A percentile compares a stretch with the other conserved stretches of the same genome.
phyloP scores from a whole-genome alignment of 2,888 invertebrate genomes.

The Willowsia nigromaculata region DNA sequence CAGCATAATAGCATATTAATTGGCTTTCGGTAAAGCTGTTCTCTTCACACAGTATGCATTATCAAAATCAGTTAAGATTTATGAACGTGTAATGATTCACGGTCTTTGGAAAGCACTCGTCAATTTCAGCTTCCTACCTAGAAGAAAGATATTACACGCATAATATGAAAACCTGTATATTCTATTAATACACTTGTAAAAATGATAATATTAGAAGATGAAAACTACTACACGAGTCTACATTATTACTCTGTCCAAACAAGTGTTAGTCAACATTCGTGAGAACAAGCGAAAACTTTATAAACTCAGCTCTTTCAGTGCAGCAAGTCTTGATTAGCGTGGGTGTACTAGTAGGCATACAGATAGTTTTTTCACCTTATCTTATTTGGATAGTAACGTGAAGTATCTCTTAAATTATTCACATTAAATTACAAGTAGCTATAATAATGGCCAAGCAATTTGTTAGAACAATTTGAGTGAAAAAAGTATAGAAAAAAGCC shows the following conservation, averaged over 20 bases:
- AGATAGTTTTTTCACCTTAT: neutral
- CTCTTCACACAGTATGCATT: neutral
- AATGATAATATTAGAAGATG: conserved; percentile 28
- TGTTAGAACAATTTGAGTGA: conserved; percentile 46
- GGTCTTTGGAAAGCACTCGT: conserved; percentile 56
- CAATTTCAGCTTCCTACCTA: conserved; percentile 53
- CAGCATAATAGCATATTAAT: conserved; percentile 53
- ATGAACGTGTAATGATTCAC: conserved; percentile 71
- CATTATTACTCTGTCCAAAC: neutral
- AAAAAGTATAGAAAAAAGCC: neutral
- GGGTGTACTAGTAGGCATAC: neutral
- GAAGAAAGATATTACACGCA: neutral
- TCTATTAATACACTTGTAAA: conserved; percentile 13
- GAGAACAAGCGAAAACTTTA: conserved; percentile 48
- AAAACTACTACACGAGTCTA: conserved; percentile 19
- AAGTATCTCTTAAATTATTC: conserved; percentile 18
- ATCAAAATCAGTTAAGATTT: conserved; percentile 68
- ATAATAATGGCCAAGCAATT: conserved; percentile 23
- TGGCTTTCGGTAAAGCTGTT: conserved; percentile 37
- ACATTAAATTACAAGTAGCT: conserved; percentile 3
- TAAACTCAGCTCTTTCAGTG: neutral
- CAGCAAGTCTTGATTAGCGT: neutral
- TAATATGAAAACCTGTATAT: neutral
- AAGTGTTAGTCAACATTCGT: conserved; percentile 62
- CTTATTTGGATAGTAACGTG: neutral